Percentiles rank a stretch among this genome's conserved stretches.
phyloP scores from a whole-genome alignment of 2,113 vertebrate species.

The Rynchops niger region DNA sequence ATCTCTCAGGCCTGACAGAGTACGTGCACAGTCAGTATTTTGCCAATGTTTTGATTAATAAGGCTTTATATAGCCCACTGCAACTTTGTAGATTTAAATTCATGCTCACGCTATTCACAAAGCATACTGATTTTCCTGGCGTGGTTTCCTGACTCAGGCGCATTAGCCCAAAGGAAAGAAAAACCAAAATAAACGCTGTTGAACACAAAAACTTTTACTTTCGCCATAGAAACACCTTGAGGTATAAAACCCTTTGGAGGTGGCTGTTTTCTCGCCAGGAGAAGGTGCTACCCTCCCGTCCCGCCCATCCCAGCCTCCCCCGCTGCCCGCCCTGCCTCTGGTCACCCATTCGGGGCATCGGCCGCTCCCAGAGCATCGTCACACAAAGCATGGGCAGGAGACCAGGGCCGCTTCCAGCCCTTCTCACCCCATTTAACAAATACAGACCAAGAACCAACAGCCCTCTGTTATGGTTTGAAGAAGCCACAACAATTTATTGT shows the following conservation, averaged over 20 bases:
- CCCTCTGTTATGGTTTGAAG: background rate
- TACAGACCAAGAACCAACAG: background rate
- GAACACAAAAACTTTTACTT: background rate
- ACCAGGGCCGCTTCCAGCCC: background rate
- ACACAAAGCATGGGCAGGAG: fast-evolving
- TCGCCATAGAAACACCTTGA: background rate
- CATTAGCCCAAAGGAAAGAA: background rate
- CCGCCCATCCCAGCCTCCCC: background rate
- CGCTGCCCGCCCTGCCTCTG: no score
- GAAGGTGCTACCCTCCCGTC: background rate
- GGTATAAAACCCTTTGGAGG: background rate
- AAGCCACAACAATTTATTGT: background rate
- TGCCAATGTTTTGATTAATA: conserved; percentile 63
- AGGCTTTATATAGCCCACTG: conserved; percentile 47
- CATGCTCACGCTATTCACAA: background rate
- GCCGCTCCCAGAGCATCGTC: background rate
- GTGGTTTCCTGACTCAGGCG: conserved; percentile 12
- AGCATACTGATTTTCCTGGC: conserved; percentile 15
- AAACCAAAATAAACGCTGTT: background rate
- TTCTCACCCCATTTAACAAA: background rate
- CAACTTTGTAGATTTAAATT: conserved; percentile 22
- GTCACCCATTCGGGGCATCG: background rate
- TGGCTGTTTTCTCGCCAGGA: fast-evolving
- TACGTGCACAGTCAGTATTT: background rate
- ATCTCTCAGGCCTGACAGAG: conserved; percentile 14